Percentiles rank a stretch among this genome's conserved stretches.
phyloP scores from a whole-genome alignment of 2,888 invertebrate species.

The Agrotis segetum region DNA sequence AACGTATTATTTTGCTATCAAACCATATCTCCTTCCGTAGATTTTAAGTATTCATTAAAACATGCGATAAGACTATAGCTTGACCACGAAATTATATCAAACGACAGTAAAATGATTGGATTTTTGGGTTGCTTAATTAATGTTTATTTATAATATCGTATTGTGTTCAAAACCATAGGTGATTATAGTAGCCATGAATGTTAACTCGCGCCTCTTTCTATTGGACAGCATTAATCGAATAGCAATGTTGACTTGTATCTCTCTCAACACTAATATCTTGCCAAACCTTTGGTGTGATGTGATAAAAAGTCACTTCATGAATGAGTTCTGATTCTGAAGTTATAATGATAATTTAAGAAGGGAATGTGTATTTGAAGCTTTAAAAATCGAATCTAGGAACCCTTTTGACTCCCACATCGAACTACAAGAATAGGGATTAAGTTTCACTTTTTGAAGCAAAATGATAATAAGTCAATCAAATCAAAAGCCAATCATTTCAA shows the following conservation, averaged over 20 bases:
- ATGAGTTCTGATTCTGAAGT: too few relatives aligned
- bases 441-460: too few relatives aligned
- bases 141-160: not conserved
- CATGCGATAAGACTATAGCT: not conserved
- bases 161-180: not conserved
- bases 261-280: not conserved
- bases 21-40: constrained; percentile 16
- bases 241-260: not conserved
- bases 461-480: too few relatives aligned
- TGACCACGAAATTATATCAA: not conserved
- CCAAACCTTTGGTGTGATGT: too few relatives aligned
- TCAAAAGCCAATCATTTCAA: too few relatives aligned
- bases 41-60: not conserved
- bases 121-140: not conserved
- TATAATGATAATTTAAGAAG: too few relatives aligned
- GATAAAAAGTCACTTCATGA: too few relatives aligned
- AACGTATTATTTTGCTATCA: constrained; percentile 33
- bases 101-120: not conserved
- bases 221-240: not conserved
- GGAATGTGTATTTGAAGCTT: too few relatives aligned
- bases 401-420: too few relatives aligned
- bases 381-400: too few relatives aligned
- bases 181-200: not conserved
- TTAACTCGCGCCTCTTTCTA: not conserved
- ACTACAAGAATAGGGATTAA: too few relatives aligned